Base-by-base conservation (phyloP, 2,888 invertebrate genomes). In the Heliothis peltigera region DNA sequence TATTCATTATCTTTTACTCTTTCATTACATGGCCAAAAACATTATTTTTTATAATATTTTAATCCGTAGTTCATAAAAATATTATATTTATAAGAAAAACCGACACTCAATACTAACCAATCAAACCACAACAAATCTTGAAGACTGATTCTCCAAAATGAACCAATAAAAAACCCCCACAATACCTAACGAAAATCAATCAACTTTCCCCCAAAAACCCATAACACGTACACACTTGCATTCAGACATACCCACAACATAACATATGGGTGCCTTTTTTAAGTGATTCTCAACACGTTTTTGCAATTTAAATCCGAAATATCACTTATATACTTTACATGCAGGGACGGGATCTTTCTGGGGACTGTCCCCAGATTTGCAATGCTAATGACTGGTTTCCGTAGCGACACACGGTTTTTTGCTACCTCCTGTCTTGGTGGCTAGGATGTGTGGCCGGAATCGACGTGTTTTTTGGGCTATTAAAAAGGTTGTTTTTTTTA, bases 291-390 rank as follows among this genome's bases (percentile, higher is more conserved):
- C 58, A 66, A 77, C 80, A 80, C 75, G 79, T 80, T 84, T 88
- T 85, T 86, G 87, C 86, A 89, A 89, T 88, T 88, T 86, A 88
- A 88, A 89, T 87, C 79, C 84, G 77, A 84, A 84, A 86, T 85
- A 85, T 87, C 82, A 81, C 82, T 81, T 78, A 75, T 75, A 62
- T 82, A 84, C 83, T 85, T 86, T 84, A 79, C 80, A 85, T 84
- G 80, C 76, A 70, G 74, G 64, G 69, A 52, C 77, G 63, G 80
- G 74, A 39, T 79, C 72, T 66, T 81, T 78, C 74, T 64, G 65
- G 67, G 64, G 64, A 64, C 76, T 82, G 87, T 81, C 84, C 82
- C 78, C 49, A 68, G 75, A 92, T 92, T 91, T 89, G 90, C 91
- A 92, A 86, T 90, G 87, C 89, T 91, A 92, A 92, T 92, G 84